These are phyloP conservation scores for Erythrocebus patas DNA, from an alignment of 2,113 vertebrate genomes.

Conservation along the genomic window DNA sequence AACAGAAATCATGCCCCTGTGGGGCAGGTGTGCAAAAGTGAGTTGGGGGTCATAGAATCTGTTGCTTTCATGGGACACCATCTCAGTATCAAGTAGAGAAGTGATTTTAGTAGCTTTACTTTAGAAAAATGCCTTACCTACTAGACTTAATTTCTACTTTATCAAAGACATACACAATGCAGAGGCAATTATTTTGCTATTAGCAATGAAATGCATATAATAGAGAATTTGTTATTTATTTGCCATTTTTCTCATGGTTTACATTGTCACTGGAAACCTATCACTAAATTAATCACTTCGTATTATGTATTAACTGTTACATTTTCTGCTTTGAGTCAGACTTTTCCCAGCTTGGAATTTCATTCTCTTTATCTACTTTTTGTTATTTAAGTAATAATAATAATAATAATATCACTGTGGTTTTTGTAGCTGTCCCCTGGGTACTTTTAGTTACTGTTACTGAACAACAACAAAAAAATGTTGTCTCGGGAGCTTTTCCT, in stretches of 20 bases:
- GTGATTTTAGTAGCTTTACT: not conserved
- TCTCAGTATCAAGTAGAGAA: not conserved
- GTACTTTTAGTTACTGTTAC: not conserved
- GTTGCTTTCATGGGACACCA: not conserved
- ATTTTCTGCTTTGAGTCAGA: not conserved
- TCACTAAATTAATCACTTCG: not conserved
- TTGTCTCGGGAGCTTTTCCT: not conserved
- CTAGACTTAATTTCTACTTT: constrained; percentile 10
- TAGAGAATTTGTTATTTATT: not conserved
- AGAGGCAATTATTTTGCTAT: not conserved
- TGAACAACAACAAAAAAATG: not conserved
- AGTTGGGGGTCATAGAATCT: not conserved
- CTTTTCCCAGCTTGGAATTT: not conserved
- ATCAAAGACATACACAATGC: not conserved
- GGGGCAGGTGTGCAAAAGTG: not conserved
- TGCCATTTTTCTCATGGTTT: not conserved
- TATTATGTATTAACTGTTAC: not conserved
- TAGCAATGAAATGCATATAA: not conserved
- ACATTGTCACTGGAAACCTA: not conserved
- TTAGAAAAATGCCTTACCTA: not conserved
- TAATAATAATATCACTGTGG: not conserved
- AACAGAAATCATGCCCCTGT: not conserved
- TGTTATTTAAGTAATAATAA: not conserved
- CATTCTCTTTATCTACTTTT: constrained; percentile 2
- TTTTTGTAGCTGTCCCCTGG: not conserved